phyloP scores from a whole-genome alignment of 2,888 invertebrate genomes.

The Gnatocerus cornutus region DNA sequence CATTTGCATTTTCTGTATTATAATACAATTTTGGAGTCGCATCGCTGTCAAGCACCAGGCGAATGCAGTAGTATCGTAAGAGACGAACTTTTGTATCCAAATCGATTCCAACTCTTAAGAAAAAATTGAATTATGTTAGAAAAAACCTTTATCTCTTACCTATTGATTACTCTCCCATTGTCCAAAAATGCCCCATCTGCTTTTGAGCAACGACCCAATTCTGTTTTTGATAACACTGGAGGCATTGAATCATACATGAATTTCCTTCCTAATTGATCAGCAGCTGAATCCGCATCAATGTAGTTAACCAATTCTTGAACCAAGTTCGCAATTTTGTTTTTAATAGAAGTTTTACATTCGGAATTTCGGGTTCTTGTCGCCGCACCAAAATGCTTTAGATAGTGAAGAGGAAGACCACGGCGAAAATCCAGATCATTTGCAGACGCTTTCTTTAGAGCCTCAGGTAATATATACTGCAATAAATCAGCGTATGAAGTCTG shows the following conservation, averaged over 20 bases:
- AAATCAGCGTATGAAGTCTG: constrained; percentile 93
- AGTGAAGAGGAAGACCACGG: constrained; percentile 85
- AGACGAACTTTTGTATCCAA: constrained; percentile 77
- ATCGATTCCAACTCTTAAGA: constrained; percentile 75
- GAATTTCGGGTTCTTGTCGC: constrained; percentile 66
- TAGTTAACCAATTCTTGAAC: constrained; percentile 76
- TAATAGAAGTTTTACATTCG: too few species aligned
- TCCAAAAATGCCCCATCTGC: constrained; percentile 75
- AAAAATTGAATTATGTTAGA: background rate
- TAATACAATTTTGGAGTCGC: constrained; percentile 82
- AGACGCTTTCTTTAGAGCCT: constrained; percentile 83
- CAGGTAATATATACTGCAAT: constrained; percentile 85
- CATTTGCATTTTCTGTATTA: constrained; percentile 87
- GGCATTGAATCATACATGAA: constrained; percentile 92
- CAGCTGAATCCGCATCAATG: constrained; percentile 83
- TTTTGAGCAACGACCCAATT: constrained; percentile 81
- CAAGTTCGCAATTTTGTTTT: constrained; percentile 61
- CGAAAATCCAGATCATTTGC: constrained; percentile 80
- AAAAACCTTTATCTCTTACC: constrained; percentile 54
- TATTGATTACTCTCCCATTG: constrained; percentile 77
- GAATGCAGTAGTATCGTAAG: constrained; percentile 73
- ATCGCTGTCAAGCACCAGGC: constrained; percentile 80
- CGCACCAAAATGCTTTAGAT: constrained; percentile 83
- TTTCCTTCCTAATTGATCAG: constrained; percentile 89
- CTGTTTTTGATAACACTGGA: constrained; percentile 81